A percentile compares a stretch with the other conserved stretches of the same genome.
These are phyloP conservation scores for Euproctis similis DNA, from an alignment of 2,888 invertebrate species.

Conservation along the genomic window DNA sequence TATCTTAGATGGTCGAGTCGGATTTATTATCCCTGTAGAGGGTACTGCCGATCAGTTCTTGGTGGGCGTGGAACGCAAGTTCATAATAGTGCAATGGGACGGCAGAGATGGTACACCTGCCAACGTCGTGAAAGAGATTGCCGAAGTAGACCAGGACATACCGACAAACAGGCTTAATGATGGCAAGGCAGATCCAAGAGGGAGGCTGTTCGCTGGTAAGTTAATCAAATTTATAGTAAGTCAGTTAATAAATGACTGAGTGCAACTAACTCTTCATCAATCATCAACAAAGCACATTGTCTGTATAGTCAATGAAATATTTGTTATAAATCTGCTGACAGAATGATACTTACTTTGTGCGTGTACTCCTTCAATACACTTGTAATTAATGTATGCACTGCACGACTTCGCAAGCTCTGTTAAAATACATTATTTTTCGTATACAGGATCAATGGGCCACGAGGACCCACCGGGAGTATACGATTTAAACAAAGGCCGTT, in stretches of 20 bases:
- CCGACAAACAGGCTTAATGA: conserved; percentile 82
- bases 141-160: conserved; percentile 74
- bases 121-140: conserved; percentile 56
- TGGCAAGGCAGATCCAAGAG: conserved; percentile 85
- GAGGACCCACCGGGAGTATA: conserved; percentile 16
- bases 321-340: too few relatives aligned
- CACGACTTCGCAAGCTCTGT: too few relatives aligned
- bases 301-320: too few relatives aligned
- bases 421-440: too few relatives aligned
- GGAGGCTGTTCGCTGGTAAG: conserved; percentile 83
- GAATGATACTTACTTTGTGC: too few relatives aligned
- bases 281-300: too few relatives aligned
- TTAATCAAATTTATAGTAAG: too few relatives aligned
- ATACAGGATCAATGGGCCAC: conserved; percentile 3
- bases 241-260: too few relatives aligned
- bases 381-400: too few relatives aligned
- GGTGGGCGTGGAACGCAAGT: conserved; percentile 77
- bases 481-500: conserved; percentile 51
- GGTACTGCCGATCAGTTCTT: conserved; percentile 77
- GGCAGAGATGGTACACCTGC: conserved; percentile 70
- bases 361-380: too few relatives aligned
- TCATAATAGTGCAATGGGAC: conserved; percentile 80
- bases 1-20: conserved; percentile 52
- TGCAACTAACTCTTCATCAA: too few relatives aligned
- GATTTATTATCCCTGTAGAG: conserved; percentile 79